Conservation (phyloP, 2,888 invertebrate genomes). For the Lochmaea capreae region DNA sequence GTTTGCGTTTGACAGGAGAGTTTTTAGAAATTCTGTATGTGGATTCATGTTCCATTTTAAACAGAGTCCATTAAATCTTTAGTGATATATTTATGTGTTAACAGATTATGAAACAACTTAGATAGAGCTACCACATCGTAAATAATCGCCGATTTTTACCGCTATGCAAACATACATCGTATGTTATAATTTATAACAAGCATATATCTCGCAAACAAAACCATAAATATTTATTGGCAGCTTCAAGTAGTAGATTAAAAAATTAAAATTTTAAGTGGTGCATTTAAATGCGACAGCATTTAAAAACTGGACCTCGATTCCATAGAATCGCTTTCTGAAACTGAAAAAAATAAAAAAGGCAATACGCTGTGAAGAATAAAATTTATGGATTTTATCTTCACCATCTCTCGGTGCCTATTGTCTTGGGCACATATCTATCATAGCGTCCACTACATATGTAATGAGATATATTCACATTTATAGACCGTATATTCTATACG, state of each 20-base stretch:
- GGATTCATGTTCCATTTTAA: neutral
- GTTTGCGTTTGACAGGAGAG: too few relatives aligned
- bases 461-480: conserved; percentile 34
- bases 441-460: conserved; percentile 42
- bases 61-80: conserved; percentile 17
- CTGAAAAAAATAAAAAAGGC: conserved; percentile 28
- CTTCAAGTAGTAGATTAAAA: conserved; percentile 21
- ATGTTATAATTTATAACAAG: conserved; percentile 38
- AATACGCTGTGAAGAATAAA: conserved; percentile 26
- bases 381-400: conserved; percentile 40
- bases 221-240: conserved; percentile 39
- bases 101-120: conserved; percentile 32
- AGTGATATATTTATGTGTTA: conserved; percentile 32
- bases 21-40: too few relatives aligned
- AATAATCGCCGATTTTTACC: conserved; percentile 34
- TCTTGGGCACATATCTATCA: conserved; percentile 42
- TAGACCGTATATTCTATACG: conserved; percentile 27
- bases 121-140: conserved; percentile 29
- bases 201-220: conserved; percentile 24
- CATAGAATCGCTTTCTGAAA: conserved; percentile 28
- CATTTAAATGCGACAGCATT: conserved; percentile 38
- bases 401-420: conserved; percentile 41
- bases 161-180: conserved; percentile 33
- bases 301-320: conserved; percentile 40
- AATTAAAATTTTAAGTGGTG: conserved; percentile 38